phyloP scores from a whole-genome alignment of 2,888 invertebrate genomes.

The Ochropleura leucogaster region DNA sequence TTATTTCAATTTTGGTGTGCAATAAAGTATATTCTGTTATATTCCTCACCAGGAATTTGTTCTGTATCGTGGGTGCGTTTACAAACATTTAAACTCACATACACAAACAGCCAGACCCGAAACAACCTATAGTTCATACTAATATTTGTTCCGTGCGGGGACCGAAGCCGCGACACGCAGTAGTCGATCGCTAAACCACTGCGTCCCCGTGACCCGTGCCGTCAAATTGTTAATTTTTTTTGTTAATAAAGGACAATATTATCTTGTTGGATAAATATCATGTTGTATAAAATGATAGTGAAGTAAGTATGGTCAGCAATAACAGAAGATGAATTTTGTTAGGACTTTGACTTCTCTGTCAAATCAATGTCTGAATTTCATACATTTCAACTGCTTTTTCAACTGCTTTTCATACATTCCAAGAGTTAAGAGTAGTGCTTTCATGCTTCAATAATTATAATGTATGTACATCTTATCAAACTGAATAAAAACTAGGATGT shows the following conservation, averaged over 20 bases:
- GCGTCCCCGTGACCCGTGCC: no score
- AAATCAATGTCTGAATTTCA: not conserved
- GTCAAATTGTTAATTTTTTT: conserved; percentile 2
- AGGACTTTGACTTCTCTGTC: not conserved
- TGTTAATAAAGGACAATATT: not conserved
- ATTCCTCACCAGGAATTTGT: no score
- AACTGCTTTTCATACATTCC: not conserved
- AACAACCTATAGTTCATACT: no score
- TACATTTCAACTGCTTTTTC: not conserved
- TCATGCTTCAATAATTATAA: not conserved
- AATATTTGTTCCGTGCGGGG: no score
- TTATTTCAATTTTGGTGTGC: no score
- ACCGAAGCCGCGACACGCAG: no score
- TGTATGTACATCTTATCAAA: not conserved
- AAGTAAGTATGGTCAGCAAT: not conserved
- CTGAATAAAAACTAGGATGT: not conserved
- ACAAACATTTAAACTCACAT: no score
- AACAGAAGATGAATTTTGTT: not conserved
- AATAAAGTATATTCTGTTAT: no score
- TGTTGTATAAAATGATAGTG: not conserved
- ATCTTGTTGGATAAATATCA: not conserved
- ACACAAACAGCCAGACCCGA: no score
- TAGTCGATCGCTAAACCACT: no score
- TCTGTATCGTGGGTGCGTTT: no score
- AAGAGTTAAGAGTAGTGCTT: not conserved